phyloP scores from a whole-genome alignment of 1,140 invertebrate species.

The Pantala flavescens region DNA sequence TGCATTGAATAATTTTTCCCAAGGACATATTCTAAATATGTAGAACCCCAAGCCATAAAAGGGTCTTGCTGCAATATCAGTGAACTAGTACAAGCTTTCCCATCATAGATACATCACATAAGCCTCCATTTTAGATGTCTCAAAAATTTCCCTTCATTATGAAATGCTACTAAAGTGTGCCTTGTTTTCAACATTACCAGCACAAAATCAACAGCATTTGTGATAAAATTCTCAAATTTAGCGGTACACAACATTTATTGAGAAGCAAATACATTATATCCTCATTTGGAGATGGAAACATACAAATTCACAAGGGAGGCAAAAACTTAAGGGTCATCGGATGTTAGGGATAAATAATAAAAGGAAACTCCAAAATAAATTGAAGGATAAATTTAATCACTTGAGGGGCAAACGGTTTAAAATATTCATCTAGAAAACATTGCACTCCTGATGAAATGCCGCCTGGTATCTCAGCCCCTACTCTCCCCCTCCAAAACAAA shows the following conservation, averaged over 20 bases:
- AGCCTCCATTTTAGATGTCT: constrained; percentile 5
- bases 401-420: constrained; percentile 13
- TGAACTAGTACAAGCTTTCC: constrained; percentile 9
- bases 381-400: constrained; percentile 12
- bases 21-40: neutral
- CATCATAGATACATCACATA: constrained; percentile 1
- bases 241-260: neutral
- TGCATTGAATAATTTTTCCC: constrained; percentile 11
- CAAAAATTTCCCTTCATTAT: neutral
- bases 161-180: constrained; percentile 5
- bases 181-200: neutral
- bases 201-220: constrained; percentile 6
- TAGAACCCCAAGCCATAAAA: neutral
- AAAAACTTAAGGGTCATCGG: neutral
- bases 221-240: neutral
- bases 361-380: neutral
- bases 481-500: neutral
- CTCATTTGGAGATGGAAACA: neutral
- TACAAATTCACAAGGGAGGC: constrained; percentile 4
- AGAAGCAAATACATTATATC: neutral
- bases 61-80: neutral
- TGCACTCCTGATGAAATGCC: constrained; percentile 13
- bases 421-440: constrained; percentile 13
- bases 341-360: constrained; percentile 1
- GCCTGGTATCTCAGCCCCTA: constrained; percentile 6